Conservation (phyloP, 2,113 vertebrate genomes). For the Strix aluco region DNA sequence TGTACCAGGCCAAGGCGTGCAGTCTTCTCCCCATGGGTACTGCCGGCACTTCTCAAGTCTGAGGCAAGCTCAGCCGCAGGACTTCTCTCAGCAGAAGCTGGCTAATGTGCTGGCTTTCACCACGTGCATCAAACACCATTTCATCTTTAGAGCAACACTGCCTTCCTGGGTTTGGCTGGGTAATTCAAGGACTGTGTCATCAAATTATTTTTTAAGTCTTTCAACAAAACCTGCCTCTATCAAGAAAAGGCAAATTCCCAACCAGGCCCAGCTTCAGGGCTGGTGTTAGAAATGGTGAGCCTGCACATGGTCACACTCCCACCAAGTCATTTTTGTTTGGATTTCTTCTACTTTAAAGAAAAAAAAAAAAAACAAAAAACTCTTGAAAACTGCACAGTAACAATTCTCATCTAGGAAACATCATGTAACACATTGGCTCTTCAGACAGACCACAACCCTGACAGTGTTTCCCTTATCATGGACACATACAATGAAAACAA, state of each 20-base stretch:
- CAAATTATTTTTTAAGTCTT: neutral
- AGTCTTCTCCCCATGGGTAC: neutral
- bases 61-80: neutral
- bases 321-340: neutral
- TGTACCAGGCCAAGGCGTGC: fast-evolving
- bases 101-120: neutral
- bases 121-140: neutral
- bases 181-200: neutral
- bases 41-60: neutral
- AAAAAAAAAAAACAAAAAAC: neutral
- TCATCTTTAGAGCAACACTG: neutral
- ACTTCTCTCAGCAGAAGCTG: neutral
- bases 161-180: neutral
- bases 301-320: neutral
- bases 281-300: neutral
- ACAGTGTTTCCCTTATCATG: neutral
- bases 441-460: fast-evolving
- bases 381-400: neutral
- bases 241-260: neutral
- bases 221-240: neutral
- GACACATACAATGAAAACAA: neutral
- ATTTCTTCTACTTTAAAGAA: neutral
- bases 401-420: neutral
- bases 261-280: neutral
- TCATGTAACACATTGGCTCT: neutral